Base-by-base conservation (phyloP, 1,140 invertebrate species). In the Drosophila tani region DNA sequence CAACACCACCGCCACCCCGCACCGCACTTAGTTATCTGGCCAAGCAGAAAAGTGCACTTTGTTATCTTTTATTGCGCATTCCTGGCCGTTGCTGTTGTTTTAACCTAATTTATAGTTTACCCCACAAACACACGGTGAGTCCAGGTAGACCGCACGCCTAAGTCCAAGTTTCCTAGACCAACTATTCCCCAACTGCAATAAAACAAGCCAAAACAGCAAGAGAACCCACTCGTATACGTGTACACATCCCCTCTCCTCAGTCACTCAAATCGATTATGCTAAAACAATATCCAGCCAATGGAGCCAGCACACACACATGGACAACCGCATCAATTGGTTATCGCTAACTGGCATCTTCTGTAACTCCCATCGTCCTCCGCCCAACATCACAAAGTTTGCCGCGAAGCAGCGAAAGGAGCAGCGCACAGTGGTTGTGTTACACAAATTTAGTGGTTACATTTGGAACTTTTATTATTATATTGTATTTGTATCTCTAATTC, bases 51-150 rank as follows among this genome's bases (percentile, higher is more conserved):
- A 90, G 81, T 90, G 85, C 85, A 90, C 85, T 90, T 90, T 90
- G 85, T 90, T 90, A 90, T 90, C 85, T 90, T 90, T 91, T 90
- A 91, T 91, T 91, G 86, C 86, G 82, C 79, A 86, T 91, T 90
- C 78, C 79, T 79, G 51, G 65, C 51, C 59, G 47, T 11, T 77
- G 78, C 47, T 84, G 84, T 90, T 90, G 85, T 58, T 79, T 90
- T 90, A 90, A 90, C 85, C 85, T 90, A 90, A 90, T 90, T 90
- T 90, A 90, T 90, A 90, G 85, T 90, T 86, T 79, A 81, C 78
- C 81, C 78, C 69, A 73, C 59, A 81, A 56, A 76, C 51, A 68
- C 24, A 81, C 47, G 58, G 29, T 62, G 74, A 49, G 71, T 51
- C 56, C 65, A 83, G 83, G 81, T 88, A 81, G 71, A 83, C 77